Evolutionary conservation across 2,888 invertebrate species (phyloP).

Genomic region (Sthenelais limicola): DNA sequence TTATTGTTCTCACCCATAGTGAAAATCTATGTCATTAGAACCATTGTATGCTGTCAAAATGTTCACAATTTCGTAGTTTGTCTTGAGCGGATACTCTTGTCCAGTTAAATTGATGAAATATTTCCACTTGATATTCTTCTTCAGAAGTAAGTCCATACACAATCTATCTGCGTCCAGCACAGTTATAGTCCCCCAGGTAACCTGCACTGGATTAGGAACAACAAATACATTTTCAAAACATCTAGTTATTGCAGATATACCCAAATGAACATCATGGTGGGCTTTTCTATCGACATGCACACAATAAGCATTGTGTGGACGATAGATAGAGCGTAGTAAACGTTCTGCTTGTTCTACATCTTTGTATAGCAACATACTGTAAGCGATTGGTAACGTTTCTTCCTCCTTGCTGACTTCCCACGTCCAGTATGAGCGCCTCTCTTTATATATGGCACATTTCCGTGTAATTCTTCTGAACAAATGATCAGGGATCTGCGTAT

Average conservation of each 20-base stretch:
- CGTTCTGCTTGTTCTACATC: constrained; percentile 45
- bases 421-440: constrained; percentile 51
- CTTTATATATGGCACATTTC: constrained; percentile 52
- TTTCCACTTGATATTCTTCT: constrained; percentile 21
- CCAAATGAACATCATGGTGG: background rate
- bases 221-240: constrained; percentile 25
- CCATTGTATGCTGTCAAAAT: constrained; percentile 41
- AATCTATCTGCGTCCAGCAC: constrained; percentile 2
- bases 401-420: constrained; percentile 53
- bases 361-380: constrained; percentile 57
- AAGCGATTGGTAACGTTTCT: constrained; percentile 58
- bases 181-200: background rate
- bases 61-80: constrained; percentile 41
- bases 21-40: constrained; percentile 31
- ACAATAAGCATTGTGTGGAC: constrained; percentile 31
- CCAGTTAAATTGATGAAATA: constrained; percentile 44
- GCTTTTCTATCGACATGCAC: constrained; percentile 24
- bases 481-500: no score
- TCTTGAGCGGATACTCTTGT: constrained; percentile 43
- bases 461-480: no score
- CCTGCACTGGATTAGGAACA: constrained; percentile 13
- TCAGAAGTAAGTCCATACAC: constrained; percentile 9
- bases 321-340: constrained; percentile 24
- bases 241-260: background rate
- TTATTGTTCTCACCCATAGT: constrained; percentile 10